Percentiles rank a stretch among this genome's conserved stretches.
These are phyloP conservation scores for Patagioenas fasciata DNA, from an alignment of 2,113 vertebrate genomes.

Conservation along the genomic window DNA sequence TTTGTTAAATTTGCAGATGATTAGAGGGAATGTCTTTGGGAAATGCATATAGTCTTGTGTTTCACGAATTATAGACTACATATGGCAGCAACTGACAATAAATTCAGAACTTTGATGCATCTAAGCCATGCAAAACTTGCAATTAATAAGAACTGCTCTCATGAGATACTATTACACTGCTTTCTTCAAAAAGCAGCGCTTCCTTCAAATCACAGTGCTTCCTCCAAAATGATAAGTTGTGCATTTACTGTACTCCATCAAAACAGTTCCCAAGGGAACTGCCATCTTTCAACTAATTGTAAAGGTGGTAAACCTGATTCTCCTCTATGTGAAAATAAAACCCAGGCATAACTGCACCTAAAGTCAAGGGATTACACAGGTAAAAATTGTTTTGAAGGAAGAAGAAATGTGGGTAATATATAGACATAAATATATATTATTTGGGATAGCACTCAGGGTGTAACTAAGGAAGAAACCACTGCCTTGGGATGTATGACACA, in stretches of 20 bases:
- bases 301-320: neutral
- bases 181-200: neutral
- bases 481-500: neutral
- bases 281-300: neutral
- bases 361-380: neutral
- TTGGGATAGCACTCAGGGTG: neutral
- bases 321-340: neutral
- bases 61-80: neutral
- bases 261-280: neutral
- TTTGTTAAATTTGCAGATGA: neutral
- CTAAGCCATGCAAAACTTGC: neutral
- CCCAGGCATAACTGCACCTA: neutral
- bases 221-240: neutral
- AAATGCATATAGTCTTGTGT: neutral
- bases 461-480: neutral
- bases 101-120: slow-evolving; percentile 24
- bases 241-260: neutral
- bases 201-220: neutral
- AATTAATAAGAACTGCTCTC: slow-evolving; percentile 37
- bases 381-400: neutral
- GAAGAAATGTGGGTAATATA: neutral
- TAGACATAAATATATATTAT: neutral
- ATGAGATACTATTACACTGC: neutral
- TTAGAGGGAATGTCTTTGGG: neutral
- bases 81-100: neutral